Evolutionary conservation across 2,888 invertebrate species (phyloP), one percentile per base, ranked within the genome.

Genomic region (Lomographa bimaculata): DNA sequence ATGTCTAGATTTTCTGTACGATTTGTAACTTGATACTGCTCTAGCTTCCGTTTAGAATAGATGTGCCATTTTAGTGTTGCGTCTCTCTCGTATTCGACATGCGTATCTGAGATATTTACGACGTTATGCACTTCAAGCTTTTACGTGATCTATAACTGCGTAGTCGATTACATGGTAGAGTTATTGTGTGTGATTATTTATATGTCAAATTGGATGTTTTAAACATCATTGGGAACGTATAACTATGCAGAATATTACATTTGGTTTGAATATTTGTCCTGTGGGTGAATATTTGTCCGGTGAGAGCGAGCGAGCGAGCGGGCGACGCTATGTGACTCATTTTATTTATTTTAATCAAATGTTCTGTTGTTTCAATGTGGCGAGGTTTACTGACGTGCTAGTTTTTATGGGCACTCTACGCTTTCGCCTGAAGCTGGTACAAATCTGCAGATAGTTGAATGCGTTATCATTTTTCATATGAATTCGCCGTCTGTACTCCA

Each of bases 311-410:
- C 11, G 47, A 23, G 44, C 34, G 24, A 33, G 45, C 37, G 50
- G 26, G 36, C 14, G 24, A 36, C 48, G 20, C 60, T 51, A 64
- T 73, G 71, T 71, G 67, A 72, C 71, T 73, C 72, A 68, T 80
- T 83, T 82, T 84, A 82, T 83, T 85, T 85, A 81, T 81, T 84
- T 84, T 83, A 79, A 85, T 84, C 79, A 85, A 85, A 84, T 79
- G 67, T 71, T 66, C 62, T 67, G 74, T 80, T 83, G 76, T 85
- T 81, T 78, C 79, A 79, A 78, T 76, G 74, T 65, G 64, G 71
- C 61, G 71, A 67, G 76, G 79, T 77, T 74, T 73, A 70, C 71
- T 72, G 73, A 72, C 67, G 70, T 68, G 72, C 73, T 76, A 77
- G 78, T 78, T 78, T 79, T 79, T 73, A 70, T 62, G 58, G n/a